Evolutionary conservation across 2,113 vertebrate species (phyloP).

Genomic region (Semnopithecus entellus): DNA sequence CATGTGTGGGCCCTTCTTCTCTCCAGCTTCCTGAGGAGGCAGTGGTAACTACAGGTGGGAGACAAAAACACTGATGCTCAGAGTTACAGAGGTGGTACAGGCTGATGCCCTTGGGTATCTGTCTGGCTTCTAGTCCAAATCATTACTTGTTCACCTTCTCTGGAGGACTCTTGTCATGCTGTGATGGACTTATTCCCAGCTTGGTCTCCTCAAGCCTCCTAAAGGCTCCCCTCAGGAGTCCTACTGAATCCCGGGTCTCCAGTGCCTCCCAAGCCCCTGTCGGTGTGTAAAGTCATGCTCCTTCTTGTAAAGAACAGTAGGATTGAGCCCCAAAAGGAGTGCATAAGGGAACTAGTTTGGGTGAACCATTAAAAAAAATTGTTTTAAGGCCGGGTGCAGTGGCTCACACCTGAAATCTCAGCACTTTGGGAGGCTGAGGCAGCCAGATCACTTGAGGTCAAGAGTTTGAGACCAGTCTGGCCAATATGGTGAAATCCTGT

Average conservation of each 20-base stretch:
- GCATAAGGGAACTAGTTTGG: neutral
- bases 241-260: neutral
- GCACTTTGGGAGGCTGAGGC: too few relatives aligned
- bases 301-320: neutral
- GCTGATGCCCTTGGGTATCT: neutral
- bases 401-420: too few relatives aligned
- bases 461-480: too few relatives aligned
- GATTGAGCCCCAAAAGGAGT: neutral
- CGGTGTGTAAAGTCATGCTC: neutral
- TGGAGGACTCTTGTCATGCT: neutral
- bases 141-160: neutral
- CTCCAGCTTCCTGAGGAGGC: accelerated
- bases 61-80: neutral
- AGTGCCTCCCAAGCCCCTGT: neutral
- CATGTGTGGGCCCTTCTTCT: accelerated
- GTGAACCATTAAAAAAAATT: neutral
- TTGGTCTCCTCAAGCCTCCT: neutral
- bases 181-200: neutral
- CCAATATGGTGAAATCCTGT: too few relatives aligned
- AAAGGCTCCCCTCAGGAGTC: too few relatives aligned
- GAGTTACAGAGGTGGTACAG: neutral
- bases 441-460: too few relatives aligned
- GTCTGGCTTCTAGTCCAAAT: neutral
- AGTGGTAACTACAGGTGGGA: neutral
- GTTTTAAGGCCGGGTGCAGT: too few relatives aligned